Percentiles rank a stretch among this genome's conserved stretches.
Conservation (phyloP, 92 coral and sea anemone species). For the Zoanthus gigantus region DNA sequence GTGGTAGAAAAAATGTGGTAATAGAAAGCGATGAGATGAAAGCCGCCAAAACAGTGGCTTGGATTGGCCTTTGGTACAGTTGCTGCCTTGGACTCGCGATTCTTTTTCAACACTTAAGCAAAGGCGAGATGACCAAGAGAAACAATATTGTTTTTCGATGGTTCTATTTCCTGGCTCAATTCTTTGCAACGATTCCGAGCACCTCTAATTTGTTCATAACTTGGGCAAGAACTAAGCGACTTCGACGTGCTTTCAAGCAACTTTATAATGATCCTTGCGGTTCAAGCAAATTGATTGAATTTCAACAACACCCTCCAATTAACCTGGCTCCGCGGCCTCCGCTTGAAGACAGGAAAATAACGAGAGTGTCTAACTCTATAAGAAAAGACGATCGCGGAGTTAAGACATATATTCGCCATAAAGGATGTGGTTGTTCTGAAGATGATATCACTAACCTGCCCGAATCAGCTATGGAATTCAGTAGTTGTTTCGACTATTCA, state of each 20-base stretch:
- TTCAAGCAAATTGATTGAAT: constrained; percentile 13
- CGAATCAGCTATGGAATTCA: constrained; percentile 12
- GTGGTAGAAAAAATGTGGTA: not conserved
- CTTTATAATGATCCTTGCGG: constrained; percentile 23
- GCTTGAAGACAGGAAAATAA: constrained; percentile 19
- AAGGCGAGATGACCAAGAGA: constrained; percentile 19
- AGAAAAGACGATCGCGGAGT: not conserved
- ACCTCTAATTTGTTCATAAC: constrained; percentile 7
- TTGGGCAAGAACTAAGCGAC: constrained; percentile 25
- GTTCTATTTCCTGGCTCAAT: constrained; percentile 7
- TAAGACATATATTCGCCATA: not conserved
- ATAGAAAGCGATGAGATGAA: constrained; percentile 35
- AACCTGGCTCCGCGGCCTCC: constrained; percentile 30
- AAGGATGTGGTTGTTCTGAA: constrained; percentile 8
- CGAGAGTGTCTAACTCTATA: not conserved
- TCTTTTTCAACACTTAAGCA: constrained; percentile 21
- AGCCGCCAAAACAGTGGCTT: constrained; percentile 26
- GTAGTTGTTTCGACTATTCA: not conserved
- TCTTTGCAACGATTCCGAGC: constrained; percentile 13
- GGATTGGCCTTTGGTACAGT: constrained; percentile 13
- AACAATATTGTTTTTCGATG: not conserved
- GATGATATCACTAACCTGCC: not conserved
- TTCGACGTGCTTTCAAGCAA: constrained; percentile 13
- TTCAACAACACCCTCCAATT: constrained; percentile 32
- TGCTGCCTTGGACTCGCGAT: constrained; percentile 16